These are phyloP conservation scores for Apostichopus californicus DNA, from an alignment of 35 echinoderm and acorn worm species.

Conservation along the genomic window DNA sequence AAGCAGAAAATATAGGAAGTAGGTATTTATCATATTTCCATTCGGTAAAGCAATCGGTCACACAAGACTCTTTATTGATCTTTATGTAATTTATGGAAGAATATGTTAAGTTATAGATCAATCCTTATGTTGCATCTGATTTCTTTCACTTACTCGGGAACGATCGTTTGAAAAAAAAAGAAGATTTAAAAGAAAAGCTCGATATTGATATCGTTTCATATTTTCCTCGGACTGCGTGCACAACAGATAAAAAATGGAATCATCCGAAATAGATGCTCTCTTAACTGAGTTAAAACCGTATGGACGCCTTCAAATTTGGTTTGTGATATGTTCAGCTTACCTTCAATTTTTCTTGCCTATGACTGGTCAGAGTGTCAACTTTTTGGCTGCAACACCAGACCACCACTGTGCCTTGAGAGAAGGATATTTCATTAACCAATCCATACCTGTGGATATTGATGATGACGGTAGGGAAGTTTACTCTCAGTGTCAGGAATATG, in stretches of 20 bases:
- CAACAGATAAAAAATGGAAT: neutral
- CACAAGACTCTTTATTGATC: too few relatives aligned
- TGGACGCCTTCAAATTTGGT: neutral
- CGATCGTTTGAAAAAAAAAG: too few relatives aligned
- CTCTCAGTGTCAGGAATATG: neutral
- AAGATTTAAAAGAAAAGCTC: too few relatives aligned
- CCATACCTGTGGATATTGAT: neutral
- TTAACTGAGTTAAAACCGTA: neutral
- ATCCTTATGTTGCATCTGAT: too few relatives aligned
- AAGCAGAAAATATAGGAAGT: too few relatives aligned
- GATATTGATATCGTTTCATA: too few relatives aligned
- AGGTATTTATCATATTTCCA: too few relatives aligned
- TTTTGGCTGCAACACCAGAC: slow-evolving; percentile 3
- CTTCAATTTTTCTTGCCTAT: slow-evolving; percentile 18
- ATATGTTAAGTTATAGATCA: too few relatives aligned
- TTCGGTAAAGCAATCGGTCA: too few relatives aligned
- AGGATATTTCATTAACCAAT: neutral
- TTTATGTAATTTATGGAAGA: too few relatives aligned
- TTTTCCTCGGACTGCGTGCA: too few relatives aligned
- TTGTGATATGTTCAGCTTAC: neutral
- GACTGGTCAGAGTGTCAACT: slow-evolving; percentile 18
- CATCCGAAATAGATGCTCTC: neutral
- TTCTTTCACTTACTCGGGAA: too few relatives aligned
- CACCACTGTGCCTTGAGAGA: neutral
- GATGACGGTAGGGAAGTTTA: neutral